Evolutionary conservation across 2,797 vertebrate species (phyloP).

Genomic region (Micropoecilia bifurca): DNA sequence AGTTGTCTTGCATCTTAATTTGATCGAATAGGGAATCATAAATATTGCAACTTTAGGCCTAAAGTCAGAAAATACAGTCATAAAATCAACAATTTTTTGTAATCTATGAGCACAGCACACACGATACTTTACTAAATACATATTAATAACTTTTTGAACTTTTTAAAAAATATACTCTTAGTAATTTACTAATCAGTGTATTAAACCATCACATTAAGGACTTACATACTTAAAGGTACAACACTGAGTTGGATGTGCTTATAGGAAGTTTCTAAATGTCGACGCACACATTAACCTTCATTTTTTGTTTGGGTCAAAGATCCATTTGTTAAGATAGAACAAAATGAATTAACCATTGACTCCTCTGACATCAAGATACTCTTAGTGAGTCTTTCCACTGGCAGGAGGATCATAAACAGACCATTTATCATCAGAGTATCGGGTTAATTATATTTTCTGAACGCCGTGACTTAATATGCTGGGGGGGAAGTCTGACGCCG

Average conservation of each 20-base stretch:
- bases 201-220: neutral
- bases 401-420: constrained; percentile 39
- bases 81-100: neutral
- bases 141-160: neutral
- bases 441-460: constrained; percentile 60
- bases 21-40: neutral
- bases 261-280: neutral
- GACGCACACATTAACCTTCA: constrained; percentile 9
- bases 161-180: neutral
- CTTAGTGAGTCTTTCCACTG: constrained; percentile 41
- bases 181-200: neutral
- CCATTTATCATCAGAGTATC: constrained; percentile 54
- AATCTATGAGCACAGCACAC: neutral
- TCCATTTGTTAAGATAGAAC: neutral
- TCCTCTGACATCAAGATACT: constrained; percentile 28
- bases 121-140: neutral
- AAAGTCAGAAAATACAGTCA: neutral
- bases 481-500: constrained; percentile 43
- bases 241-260: neutral
- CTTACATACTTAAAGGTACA: neutral
- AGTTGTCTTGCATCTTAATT: neutral
- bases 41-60: neutral
- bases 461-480: constrained; percentile 44
- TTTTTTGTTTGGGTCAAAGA: constrained; percentile 19
- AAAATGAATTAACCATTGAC: constrained; percentile 10